A percentile compares a stretch with the other conserved stretches of the same genome.
phyloP scores from a whole-genome alignment of 2,888 invertebrate genomes.

The Acrobasis consociella region DNA sequence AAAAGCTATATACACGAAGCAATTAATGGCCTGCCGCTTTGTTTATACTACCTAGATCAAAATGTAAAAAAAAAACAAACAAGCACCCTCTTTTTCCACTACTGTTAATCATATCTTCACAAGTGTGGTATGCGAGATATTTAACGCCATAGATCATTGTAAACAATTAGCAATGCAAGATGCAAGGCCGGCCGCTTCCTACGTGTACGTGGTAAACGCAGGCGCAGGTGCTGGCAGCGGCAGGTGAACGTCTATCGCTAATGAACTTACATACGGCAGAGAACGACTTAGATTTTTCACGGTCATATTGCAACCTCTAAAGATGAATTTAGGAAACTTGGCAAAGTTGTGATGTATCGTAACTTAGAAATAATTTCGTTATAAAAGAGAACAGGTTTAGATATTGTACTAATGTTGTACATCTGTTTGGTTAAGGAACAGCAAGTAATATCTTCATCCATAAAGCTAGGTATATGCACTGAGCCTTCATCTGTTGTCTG shows the following conservation, averaged over 20 bases:
- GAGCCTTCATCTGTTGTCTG: too few relatives aligned
- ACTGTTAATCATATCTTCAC: neutral
- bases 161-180: slow-evolving; percentile 36
- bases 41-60: neutral
- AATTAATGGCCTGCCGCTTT: neutral
- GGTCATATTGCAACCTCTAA: slow-evolving; percentile 14
- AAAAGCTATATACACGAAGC: too few relatives aligned
- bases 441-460: too few relatives aligned
- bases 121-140: slow-evolving; percentile 22
- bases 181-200: slow-evolving; percentile 69
- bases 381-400: too few relatives aligned
- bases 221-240: slow-evolving; percentile 41
- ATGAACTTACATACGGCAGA: slow-evolving; percentile 33
- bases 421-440: too few relatives aligned
- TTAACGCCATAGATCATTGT: slow-evolving; percentile 26
- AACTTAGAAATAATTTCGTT: too few relatives aligned
- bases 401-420: too few relatives aligned
- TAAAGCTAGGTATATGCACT: too few relatives aligned
- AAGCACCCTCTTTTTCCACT: too few relatives aligned
- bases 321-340: slow-evolving; percentile 4
- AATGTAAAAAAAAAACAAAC: too few relatives aligned
- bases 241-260: slow-evolving; percentile 51
- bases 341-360: neutral
- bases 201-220: slow-evolving; percentile 40
- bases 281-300: slow-evolving; percentile 14